Base-by-base conservation (phyloP, 2,113 vertebrate species). In the Tylochromis polylepis region DNA sequence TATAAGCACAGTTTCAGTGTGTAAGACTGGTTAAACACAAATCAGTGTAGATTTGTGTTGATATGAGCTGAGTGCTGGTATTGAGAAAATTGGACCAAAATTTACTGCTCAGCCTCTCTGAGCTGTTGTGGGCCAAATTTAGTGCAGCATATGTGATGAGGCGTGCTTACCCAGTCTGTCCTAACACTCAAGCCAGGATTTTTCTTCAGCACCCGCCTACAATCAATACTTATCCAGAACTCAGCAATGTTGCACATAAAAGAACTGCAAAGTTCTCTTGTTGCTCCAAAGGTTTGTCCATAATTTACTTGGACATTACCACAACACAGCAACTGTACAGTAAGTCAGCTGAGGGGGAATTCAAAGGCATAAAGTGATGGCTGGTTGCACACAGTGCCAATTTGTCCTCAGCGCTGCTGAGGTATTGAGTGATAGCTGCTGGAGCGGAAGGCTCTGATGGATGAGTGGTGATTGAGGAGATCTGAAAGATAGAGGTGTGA, bases 361-460 rank as follows among this genome's bases (percentile, higher is more conserved):
- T 85, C 81, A 91, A 93, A 91, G 78, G 55, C 53, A 79, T 79
- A 82, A 78, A 24, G 83, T 81, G 81, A 92, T 6, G 83, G 87
- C 83, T 92, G 89, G 82, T 78, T 87, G 88, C 87, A 82, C 62
- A 36, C 75, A 81, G 62, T 55, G 53, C 62, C 80, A 81, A 87
- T 90, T 91, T 91, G 82, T 92, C 88, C 91, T 87, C 80, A 65
- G 87, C 85, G 87, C 91, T 46, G 10, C 86, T 60, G 88, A 85
- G 83, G 58, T 93, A 95, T 94, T 91, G 95, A 95, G 92, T 94
- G 94, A 91, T 91, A 72, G 53, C 88, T 84, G 88, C 90, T 93
- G 89, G 85, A 92, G 92, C 82, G 84, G 91, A 94, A 93, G 89
- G 84, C 86, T 84, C 84, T 90, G 93, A 92, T 82, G 87, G 90